Evolutionary conservation across 2,888 invertebrate genomes (phyloP).

Genomic region (Netelia fuscicornis): DNA sequence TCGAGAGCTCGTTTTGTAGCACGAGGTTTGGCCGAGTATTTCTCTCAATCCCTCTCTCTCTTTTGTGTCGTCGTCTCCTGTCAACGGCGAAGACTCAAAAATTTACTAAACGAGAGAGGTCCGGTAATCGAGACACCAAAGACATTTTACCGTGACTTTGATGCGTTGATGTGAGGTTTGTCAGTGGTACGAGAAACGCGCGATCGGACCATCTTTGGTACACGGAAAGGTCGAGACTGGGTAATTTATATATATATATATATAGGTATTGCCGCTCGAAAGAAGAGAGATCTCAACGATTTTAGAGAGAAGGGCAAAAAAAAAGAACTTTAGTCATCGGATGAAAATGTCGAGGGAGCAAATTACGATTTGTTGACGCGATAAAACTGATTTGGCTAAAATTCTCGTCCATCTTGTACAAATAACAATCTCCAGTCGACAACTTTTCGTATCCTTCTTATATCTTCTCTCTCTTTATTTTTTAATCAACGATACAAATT

Average conservation of each 20-base stretch:
- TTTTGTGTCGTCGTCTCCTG: constrained; percentile 19
- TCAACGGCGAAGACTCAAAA: constrained; percentile 42
- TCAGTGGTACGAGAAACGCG: constrained; percentile 46
- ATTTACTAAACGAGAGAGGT: constrained; percentile 51
- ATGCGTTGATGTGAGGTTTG: constrained; percentile 21
- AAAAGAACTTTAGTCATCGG: constrained; percentile 39
- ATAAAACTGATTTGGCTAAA: not conserved
- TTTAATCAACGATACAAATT: no score
- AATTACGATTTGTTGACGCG: constrained; percentile 11
- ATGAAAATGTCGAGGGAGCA: constrained; percentile 51
- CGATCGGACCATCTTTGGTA: constrained; percentile 16
- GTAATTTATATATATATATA: not conserved
- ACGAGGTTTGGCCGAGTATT: constrained; percentile 21
- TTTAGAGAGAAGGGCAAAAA: constrained; percentile 15
- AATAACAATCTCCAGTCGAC: not conserved
- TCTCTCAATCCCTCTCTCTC: not conserved
- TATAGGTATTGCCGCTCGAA: constrained; percentile 40
- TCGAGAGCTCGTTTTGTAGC: constrained; percentile 30
- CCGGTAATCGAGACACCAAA: constrained; percentile 13
- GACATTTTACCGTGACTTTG: constrained; percentile 47
- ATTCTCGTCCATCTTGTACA: not conserved
- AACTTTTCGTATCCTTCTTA: no score
- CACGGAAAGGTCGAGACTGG: constrained; percentile 54
- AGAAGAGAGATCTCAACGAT: constrained; percentile 39
- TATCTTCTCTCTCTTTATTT: no score